Conservation (phyloP, 1,140 invertebrate species). For the Bombus balteatus region DNA sequence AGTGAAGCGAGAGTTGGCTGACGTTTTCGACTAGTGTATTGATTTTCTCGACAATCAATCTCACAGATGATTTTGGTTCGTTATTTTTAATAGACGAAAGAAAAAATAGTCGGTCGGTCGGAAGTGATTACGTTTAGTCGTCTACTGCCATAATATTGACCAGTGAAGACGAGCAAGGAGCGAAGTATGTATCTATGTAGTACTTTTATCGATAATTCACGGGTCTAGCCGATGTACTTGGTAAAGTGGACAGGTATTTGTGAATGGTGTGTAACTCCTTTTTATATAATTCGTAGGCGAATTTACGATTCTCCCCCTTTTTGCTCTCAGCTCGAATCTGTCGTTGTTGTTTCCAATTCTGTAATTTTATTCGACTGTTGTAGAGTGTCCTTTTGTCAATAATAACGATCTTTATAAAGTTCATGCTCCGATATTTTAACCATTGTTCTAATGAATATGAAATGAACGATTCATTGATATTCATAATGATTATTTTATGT, state of each 20-base stretch:
- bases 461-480: background rate
- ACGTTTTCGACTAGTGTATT: constrained; percentile 15
- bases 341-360: constrained; percentile 40
- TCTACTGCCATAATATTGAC: constrained; percentile 27
- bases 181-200: background rate
- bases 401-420: constrained; percentile 44
- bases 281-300: background rate
- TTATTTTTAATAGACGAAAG: background rate
- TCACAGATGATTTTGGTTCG: constrained; percentile 9
- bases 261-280: background rate
- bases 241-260: background rate
- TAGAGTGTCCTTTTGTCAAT: constrained; percentile 32
- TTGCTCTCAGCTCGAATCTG: background rate
- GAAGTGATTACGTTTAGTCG: background rate
- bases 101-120: background rate
- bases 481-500: background rate
- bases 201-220: background rate
- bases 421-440: background rate
- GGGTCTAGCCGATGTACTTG: background rate
- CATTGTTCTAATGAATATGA: background rate
- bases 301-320: background rate
- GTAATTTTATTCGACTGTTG: constrained; percentile 29
- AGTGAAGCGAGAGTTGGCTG: background rate
- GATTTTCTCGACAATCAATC: constrained; percentile 61
- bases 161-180: constrained; percentile 1